Evolutionary conservation across 2,888 invertebrate species (phyloP).

Genomic region (Idaea straminata): DNA sequence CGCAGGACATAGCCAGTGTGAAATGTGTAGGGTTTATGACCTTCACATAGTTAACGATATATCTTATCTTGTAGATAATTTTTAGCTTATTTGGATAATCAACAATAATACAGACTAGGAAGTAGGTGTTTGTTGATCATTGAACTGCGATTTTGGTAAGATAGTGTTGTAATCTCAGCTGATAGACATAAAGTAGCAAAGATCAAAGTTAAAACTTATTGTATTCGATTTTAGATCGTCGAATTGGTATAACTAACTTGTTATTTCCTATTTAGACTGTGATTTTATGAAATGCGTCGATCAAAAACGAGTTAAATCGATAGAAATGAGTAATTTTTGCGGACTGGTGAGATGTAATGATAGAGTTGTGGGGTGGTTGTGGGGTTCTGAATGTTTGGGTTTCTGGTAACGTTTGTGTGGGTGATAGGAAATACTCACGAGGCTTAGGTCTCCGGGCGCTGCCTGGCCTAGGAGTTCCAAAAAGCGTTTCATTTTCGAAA

Average conservation of each 20-base stretch:
- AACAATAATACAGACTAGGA: background rate
- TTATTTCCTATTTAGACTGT: background rate
- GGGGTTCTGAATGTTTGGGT: background rate
- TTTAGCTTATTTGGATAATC: background rate
- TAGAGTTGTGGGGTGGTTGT: background rate
- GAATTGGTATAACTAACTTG: background rate
- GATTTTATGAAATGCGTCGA: background rate
- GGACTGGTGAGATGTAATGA: background rate
- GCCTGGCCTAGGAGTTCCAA: slow-evolving; percentile 77
- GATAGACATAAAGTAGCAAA: background rate
- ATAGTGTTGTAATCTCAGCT: background rate
- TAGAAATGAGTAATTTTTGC: background rate
- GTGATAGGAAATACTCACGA: slow-evolving; percentile 73
- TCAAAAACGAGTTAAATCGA: background rate
- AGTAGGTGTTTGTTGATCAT: background rate
- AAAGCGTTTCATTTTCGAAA: slow-evolving; percentile 81
- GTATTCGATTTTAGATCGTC: background rate
- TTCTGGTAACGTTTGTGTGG: background rate
- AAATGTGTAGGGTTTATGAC: background rate
- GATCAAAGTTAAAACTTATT: background rate
- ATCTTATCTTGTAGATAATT: background rate
- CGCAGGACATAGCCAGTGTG: background rate
- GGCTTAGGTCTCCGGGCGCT: slow-evolving; percentile 82
- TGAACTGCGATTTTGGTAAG: background rate
- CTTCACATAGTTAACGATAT: slow-evolving; percentile 1